phyloP scores from a whole-genome alignment of 2,888 invertebrate genomes.

The Ormyrus nitidulus region DNA sequence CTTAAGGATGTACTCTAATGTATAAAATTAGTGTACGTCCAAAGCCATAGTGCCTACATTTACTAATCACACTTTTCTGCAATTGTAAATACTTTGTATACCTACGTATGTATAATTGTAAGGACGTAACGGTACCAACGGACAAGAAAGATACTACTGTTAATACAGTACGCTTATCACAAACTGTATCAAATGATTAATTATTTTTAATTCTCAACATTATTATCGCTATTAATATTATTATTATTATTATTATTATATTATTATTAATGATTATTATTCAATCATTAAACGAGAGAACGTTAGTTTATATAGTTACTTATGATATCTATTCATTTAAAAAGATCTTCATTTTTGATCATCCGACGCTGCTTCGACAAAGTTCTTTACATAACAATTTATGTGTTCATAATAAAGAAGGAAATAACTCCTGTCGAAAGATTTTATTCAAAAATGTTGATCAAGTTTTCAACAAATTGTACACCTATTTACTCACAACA shows the following conservation, averaged over 20 bases:
- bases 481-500: constrained; percentile 40
- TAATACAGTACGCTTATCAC: constrained; percentile 59
- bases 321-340: constrained; percentile 58
- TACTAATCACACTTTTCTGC: constrained; percentile 72
- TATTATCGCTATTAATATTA: constrained; percentile 62
- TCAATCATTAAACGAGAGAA: constrained; percentile 65
- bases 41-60: constrained; percentile 76
- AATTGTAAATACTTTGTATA: constrained; percentile 74
- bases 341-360: constrained; percentile 55
- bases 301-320: constrained; percentile 71
- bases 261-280: constrained; percentile 57
- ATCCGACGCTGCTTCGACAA: constrained; percentile 47
- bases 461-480: constrained; percentile 43
- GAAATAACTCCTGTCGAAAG: constrained; percentile 49
- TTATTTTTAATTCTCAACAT: constrained; percentile 71
- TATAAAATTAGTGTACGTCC: constrained; percentile 74
- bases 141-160: constrained; percentile 63
- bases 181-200: constrained; percentile 67
- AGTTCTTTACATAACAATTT: constrained; percentile 45
- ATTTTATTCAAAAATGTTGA: constrained; percentile 50
- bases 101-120: constrained; percentile 64
- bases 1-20: constrained; percentile 74
- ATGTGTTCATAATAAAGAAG: constrained; percentile 55
- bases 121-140: constrained; percentile 64
- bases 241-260: constrained; percentile 51